A percentile compares a stretch with the other conserved stretches of the same genome.
phyloP scores from a whole-genome alignment of 1,140 invertebrate species.

The Microplitis mediator region DNA sequence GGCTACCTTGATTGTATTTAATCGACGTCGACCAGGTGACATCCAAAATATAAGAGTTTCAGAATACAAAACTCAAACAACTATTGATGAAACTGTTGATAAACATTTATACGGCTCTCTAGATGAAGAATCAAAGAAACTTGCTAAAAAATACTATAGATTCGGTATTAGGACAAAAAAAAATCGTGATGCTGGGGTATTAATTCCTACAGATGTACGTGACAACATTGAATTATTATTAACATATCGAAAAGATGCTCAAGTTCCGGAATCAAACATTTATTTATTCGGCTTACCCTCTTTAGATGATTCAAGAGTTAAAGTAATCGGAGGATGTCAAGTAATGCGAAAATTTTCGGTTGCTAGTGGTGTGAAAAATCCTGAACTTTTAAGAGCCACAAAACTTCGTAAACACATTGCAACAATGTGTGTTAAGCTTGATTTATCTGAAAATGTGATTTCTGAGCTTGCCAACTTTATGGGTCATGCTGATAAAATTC shows the following conservation, averaged over 20 bases:
- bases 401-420: constrained; percentile 27
- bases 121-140: neutral
- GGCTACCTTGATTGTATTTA: constrained; percentile 14
- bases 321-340: constrained; percentile 10
- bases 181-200: constrained; percentile 5
- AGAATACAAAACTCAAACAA: neutral
- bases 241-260: constrained; percentile 1
- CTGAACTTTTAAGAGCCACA: constrained; percentile 14
- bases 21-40: constrained; percentile 26
- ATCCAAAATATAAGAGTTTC: constrained; percentile 6
- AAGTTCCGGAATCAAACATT: neutral
- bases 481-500: too few species aligned
- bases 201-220: neutral
- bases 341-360: constrained; percentile 6
- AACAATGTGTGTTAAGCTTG: neutral
- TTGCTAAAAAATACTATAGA: constrained; percentile 12
- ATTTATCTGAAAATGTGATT: too few species aligned
- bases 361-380: constrained; percentile 6
- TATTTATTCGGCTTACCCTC: constrained; percentile 22
- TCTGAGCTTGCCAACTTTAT: too few species aligned
- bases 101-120: neutral
- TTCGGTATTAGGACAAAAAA: constrained; percentile 25
- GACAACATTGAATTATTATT: constrained; percentile 12
- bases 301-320: constrained; percentile 1
- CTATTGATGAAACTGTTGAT: constrained; percentile 13